A percentile compares a stretch with the other conserved stretches of the same genome.
These are phyloP conservation scores for Papilio demoleus DNA, from an alignment of 2,888 invertebrate genomes.

Conservation along the genomic window DNA sequence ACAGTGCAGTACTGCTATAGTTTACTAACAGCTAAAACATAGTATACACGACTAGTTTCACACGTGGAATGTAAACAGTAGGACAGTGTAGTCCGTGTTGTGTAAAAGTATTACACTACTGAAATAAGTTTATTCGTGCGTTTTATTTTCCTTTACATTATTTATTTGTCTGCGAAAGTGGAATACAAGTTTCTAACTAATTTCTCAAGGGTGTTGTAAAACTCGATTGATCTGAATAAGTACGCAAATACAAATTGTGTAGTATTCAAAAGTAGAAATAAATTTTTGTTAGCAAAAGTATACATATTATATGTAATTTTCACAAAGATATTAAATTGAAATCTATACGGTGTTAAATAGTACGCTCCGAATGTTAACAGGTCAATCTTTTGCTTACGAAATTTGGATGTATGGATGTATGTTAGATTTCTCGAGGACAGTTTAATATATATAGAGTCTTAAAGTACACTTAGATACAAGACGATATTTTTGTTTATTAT, in stretches of 20 bases:
- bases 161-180: slow-evolving; percentile 26
- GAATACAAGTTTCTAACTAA: slow-evolving; percentile 13
- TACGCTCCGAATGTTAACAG: too few relatives aligned
- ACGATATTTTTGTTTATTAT: too few relatives aligned
- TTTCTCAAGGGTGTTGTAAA: slow-evolving; percentile 36
- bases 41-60: too few relatives aligned
- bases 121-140: slow-evolving; percentile 22
- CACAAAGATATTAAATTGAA: background rate
- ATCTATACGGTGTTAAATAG: too few relatives aligned
- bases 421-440: too few relatives aligned
- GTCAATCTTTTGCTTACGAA: too few relatives aligned
- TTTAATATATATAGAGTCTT: too few relatives aligned
- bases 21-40: background rate
- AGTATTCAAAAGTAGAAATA: background rate
- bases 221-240: slow-evolving; percentile 22
- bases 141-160: slow-evolving; percentile 31
- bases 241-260: background rate
- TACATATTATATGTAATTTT: background rate
- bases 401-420: too few relatives aligned
- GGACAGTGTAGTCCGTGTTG: background rate
- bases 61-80: too few relatives aligned
- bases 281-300: background rate
- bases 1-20: background rate
- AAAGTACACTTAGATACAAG: too few relatives aligned
- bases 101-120: background rate